Evolutionary conservation across 2,113 vertebrate species (phyloP).

Genomic region (Psammodynastes pulverulentus): DNA sequence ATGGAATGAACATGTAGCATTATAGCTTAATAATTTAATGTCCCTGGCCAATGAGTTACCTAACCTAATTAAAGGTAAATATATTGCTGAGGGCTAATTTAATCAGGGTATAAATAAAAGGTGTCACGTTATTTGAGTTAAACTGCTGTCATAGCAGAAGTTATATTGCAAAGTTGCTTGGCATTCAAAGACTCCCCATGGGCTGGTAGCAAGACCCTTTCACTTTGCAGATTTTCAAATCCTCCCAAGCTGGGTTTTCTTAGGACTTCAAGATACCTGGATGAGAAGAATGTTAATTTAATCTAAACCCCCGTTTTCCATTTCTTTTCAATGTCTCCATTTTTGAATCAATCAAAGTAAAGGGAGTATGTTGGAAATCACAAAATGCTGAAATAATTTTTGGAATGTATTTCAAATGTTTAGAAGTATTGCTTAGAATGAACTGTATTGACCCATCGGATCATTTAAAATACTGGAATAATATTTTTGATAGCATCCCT

Average conservation of each 20-base stretch:
- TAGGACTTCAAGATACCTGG: background rate
- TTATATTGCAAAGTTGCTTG: background rate
- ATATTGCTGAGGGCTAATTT: conserved; percentile 14
- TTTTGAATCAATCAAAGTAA: background rate
- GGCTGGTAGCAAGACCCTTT: background rate
- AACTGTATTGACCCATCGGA: background rate
- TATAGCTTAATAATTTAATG: background rate
- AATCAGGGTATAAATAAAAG: conserved; percentile 43
- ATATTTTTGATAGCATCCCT: background rate
- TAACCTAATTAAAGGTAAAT: conserved; percentile 30
- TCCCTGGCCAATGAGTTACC: conserved; percentile 12
- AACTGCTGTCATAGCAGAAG: conserved; percentile 6
- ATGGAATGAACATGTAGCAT: conserved; percentile 12
- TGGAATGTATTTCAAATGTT: background rate
- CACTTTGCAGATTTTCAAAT: background rate
- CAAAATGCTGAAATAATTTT: background rate
- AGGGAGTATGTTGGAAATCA: background rate
- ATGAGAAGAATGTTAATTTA: background rate
- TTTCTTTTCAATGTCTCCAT: background rate
- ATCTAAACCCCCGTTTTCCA: background rate
- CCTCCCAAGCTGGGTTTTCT: background rate
- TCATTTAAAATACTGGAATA: background rate
- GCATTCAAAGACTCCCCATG: conserved; percentile 14
- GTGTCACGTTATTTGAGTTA: conserved; percentile 22
- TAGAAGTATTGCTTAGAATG: background rate